Conservation (phyloP, 1,140 invertebrate species). For the Leptoteleia sp. region DNA sequence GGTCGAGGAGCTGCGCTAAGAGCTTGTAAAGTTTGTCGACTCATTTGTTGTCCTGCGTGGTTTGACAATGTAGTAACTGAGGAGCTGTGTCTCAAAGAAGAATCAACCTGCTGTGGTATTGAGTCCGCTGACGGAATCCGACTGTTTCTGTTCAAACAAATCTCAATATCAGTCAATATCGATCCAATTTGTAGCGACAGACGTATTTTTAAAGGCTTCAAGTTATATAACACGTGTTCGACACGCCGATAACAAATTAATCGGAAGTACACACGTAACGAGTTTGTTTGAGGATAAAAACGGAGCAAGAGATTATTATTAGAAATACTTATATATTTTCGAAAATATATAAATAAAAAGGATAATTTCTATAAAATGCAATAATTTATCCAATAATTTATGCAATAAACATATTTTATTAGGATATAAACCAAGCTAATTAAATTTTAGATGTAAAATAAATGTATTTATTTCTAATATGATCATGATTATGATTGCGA, state of each 20-base stretch:
- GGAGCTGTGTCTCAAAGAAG: conserved; percentile 81
- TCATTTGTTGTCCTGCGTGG: conserved; percentile 85
- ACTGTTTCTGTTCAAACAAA: conserved; percentile 81
- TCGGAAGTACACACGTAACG: conserved; percentile 21
- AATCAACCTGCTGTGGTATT: conserved; percentile 78
- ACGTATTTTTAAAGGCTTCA: conserved; percentile 21
- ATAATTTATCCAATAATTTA: too few relatives aligned
- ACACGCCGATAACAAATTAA: conserved; percentile 16
- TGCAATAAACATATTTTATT: too few relatives aligned
- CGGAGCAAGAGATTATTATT: too few relatives aligned
- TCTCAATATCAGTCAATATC: conserved; percentile 46
- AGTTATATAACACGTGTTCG: conserved; percentile 26
- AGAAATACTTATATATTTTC: too few relatives aligned
- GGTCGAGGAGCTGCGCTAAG: conserved; percentile 89
- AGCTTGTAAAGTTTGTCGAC: conserved; percentile 88
- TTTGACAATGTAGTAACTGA: conserved; percentile 72
- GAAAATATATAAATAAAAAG: too few relatives aligned
- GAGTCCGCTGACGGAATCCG: conserved; percentile 84
- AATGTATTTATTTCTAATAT: too few relatives aligned
- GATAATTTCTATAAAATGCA: too few relatives aligned
- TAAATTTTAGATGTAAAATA: too few relatives aligned
- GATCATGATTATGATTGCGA: too few relatives aligned
- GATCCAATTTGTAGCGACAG: conserved; percentile 17
- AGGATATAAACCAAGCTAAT: too few relatives aligned
- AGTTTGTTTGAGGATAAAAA: too few relatives aligned